phyloP scores from a whole-genome alignment of 2,113 vertebrate genomes.

The Parus major region DNA sequence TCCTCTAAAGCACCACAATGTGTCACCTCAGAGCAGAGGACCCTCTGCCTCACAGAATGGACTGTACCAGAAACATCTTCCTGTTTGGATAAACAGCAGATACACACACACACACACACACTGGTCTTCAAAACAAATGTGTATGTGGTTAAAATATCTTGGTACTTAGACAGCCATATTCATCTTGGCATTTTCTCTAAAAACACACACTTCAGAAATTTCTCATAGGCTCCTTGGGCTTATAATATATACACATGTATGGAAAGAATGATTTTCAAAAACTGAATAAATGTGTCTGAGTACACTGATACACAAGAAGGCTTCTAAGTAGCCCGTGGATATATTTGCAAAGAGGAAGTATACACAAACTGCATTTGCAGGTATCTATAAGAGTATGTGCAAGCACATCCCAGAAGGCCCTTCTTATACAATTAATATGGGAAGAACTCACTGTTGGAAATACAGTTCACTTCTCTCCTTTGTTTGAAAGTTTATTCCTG shows the following conservation, averaged over 20 bases:
- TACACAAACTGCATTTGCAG: not conserved
- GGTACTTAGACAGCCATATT: not conserved
- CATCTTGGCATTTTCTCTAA: not conserved
- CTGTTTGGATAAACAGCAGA: not conserved
- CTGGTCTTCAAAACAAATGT: not conserved
- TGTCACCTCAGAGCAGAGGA: not conserved
- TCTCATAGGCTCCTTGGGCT: not conserved
- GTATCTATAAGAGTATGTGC: not conserved
- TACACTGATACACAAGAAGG: not conserved
- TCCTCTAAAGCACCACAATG: not conserved
- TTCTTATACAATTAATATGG: not conserved
- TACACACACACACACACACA: not conserved
- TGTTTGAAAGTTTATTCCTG: conserved; percentile 4
- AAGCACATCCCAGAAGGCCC: not conserved
- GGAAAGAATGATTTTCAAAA: not conserved
- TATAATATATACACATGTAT: not conserved
- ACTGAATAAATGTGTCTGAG: not conserved
- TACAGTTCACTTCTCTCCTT: not conserved
- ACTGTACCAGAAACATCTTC: not conserved
- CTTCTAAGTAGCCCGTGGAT: not conserved
- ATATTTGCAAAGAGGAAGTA: not conserved
- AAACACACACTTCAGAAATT: not conserved
- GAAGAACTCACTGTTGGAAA: not conserved
- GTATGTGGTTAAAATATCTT: not conserved
- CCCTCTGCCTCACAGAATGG: not conserved